Evolutionary conservation across 2,113 vertebrate species (phyloP), one percentile per base, ranked within the genome.

Genomic region (Psophia crepitans): DNA sequence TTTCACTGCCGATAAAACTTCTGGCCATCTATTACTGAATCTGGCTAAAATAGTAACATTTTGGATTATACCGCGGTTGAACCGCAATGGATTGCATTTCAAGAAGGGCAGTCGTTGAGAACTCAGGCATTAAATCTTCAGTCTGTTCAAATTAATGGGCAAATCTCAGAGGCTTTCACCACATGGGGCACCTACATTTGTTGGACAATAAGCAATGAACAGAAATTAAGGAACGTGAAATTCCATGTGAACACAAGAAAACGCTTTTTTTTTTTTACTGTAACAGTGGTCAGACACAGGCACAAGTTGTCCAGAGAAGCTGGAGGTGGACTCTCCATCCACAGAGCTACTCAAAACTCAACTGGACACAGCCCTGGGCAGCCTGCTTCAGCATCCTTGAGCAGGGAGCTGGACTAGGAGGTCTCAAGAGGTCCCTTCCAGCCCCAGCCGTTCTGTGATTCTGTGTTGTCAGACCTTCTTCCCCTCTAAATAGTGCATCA

Each of bases 371-470:
- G 51, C 61, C 21, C n/a, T 70, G 51, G 22, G 23, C 14, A 63
- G 32, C 22, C 30, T 80, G 37, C 57, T 83, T 27, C 39, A 68
- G 22, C 19, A 49, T 85, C 10, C 46, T 22, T 24, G 32, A 91
- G 48, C 17, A 33, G 43, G 4, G 11, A 35, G 4, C 8, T 63
- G 20, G 12, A 27, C 66, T n/a, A 24, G 17, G 8, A 73, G 23
- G 23, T 24, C 53, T 81, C 28, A 22, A 16, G 51, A 79, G 8
- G 7, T 64, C 43, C 22, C 32, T 68, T 75, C 30, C 32, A 41
- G 7, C 11, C 17, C 18, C 70, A 35, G 21, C 0, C 0, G 14
- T 49, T 87, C n/a, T 87, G 37, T 58, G 63, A n/a, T 84, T 57
- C 44, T 65, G 23, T 74, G 16, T 33, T 87, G 33, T 23, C 48